These are phyloP conservation scores for Siderastrea radians DNA, from an alignment of 92 coral and sea anemone species.

Conservation along the genomic window DNA sequence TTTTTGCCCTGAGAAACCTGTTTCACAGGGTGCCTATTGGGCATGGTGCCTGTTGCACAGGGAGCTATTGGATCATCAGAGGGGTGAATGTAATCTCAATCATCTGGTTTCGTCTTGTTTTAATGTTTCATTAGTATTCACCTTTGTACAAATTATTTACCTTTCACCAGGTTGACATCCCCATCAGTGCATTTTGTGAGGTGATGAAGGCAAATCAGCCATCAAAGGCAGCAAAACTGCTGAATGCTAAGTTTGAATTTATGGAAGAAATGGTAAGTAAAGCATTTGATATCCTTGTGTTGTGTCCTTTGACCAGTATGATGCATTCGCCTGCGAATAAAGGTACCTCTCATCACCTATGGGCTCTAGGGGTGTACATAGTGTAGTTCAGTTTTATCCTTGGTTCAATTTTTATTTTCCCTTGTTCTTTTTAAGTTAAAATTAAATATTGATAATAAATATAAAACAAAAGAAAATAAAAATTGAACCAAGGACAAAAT, in stretches of 20 bases:
- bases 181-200: constrained; percentile 71
- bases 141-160: no score
- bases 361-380: no score
- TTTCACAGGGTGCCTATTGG: neutral
- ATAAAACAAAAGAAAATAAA: no score
- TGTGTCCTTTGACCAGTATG: no score
- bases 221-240: constrained; percentile 43
- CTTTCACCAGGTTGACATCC: constrained; percentile 80
- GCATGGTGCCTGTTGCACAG: neutral
- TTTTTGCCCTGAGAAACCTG: neutral
- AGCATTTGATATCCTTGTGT: neutral
- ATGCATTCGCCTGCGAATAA: no score
- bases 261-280: constrained; percentile 81
- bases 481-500: no score
- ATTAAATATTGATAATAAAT: no score
- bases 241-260: constrained; percentile 82
- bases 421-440: no score
- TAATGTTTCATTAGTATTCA: no score
- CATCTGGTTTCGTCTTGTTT: neutral
- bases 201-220: constrained; percentile 44
- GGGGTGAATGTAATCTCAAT: neutral
- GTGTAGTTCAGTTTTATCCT: no score
- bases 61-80: neutral
- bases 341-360: no score
- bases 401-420: no score